Percentiles rank a stretch among this genome's conserved stretches.
Evolutionary conservation across 2,888 invertebrate genomes (phyloP).

Genomic region (Escarpia spicata): DNA sequence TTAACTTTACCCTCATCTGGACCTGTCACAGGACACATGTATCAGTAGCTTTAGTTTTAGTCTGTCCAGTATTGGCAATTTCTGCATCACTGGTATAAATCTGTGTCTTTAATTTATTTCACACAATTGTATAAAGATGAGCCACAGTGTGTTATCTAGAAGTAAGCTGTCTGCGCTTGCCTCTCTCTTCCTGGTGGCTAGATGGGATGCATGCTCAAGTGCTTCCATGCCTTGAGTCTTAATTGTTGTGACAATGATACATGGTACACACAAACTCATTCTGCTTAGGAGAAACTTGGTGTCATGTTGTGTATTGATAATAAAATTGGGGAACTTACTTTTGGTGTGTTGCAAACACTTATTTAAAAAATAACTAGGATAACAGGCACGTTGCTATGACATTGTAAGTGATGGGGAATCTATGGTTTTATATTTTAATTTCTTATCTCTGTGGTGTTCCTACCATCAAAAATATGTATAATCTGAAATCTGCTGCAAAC

Average conservation of each 20-base stretch:
- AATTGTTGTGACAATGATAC: constrained; percentile 31
- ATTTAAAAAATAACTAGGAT: neutral
- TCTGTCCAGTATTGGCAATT: neutral
- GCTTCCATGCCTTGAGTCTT: constrained; percentile 29
- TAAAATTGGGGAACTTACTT: neutral
- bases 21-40: neutral
- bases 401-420: neutral
- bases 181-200: constrained; percentile 49
- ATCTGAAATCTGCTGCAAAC: neutral
- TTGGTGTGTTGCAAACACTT: neutral
- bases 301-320: neutral
- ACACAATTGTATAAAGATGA: neutral
- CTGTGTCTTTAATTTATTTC: neutral
- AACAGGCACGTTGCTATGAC: no score
- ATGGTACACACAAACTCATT: constrained; percentile 28
- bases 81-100: neutral
- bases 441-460: neutral
- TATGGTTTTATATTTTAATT: neutral
- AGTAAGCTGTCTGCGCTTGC: constrained; percentile 23
- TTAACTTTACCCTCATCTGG: neutral
- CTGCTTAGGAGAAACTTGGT: neutral
- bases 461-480: neutral
- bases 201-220: constrained; percentile 32
- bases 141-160: neutral
- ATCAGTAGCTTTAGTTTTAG: neutral